Base-by-base conservation (phyloP, 1,140 invertebrate genomes). In the Eumeta japonica region DNA sequence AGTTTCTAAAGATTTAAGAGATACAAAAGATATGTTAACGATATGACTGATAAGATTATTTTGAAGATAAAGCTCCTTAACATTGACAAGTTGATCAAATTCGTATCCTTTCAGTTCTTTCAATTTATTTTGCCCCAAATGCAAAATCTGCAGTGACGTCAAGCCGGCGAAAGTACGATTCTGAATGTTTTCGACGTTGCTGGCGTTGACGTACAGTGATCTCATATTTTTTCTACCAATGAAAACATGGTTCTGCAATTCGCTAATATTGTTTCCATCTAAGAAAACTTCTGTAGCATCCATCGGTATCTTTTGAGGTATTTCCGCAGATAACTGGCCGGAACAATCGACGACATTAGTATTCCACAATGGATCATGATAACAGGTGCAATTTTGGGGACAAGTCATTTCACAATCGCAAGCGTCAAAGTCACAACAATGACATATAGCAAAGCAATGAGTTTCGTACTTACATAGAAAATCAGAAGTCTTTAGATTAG, bases 331-430 rank as follows among this genome's bases (percentile, higher is more conserved):
- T 20, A 81, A 80, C 45, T 89, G 83, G 1, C 84, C 80, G 16
- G 90, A 90, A 70, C 92, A 95, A 56, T 94, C 90, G 2, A 94
- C 91, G 3, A 94, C 89, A 63, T 95, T 94, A 16, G 88, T 90
- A 43, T 88, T 89, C 91, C 92, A 94, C 10, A 90, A 88, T 61
- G 90, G 87, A 55, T 94, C 91, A 72, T 92, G 88, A 66, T 92
- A 94, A 59, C 92, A 96, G 41, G 88, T 88, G 74, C 92, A 96
- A 57, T 92, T 91, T 43, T 83, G 81, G 2, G 92, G 92, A 55
- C 92, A 96, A 2, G 87, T 92, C 90, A 94, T 94, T 74, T 94
- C 90, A 71, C 92, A 95, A 67, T 95, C 92, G 67, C 92, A 96
- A 31, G 90, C 91, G 61, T 94, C 91, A 61, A 92, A 94, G 52